Base-by-base conservation (phyloP, 2,797 vertebrate genomes). In the Hippocampus kuda region DNA sequence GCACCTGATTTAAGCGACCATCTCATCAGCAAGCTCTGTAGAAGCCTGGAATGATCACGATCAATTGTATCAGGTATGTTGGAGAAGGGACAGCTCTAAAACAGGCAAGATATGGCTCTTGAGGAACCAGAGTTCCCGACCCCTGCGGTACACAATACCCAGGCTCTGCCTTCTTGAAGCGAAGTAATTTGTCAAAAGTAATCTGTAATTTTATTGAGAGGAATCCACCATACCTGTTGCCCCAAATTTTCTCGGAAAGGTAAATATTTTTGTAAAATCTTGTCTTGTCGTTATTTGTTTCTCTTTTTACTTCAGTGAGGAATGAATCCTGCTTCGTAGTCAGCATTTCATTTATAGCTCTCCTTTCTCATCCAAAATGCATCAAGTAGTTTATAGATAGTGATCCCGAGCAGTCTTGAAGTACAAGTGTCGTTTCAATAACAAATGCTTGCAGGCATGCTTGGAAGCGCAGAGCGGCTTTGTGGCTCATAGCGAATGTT, bases 391-490 rank as follows among this genome's bases (percentile, higher is more conserved):
- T 78, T 73, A 78, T 61, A 72, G 72, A 77, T 73, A 67, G 66
- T 4, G 68, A 73, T 75, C 68, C 92, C 91, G 7, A 34, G 7
- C 59, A 18, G 27, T 61, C 7, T 61, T 38, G 59, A 61, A 61
- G 18, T 61, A 61, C 59, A 92, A 93, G 94, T 93, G 94, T 94
- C 92, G 93, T 93, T 96, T 94, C 95, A 98, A 96, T 95, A 97
- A 94, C 92, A 91, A 90, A 90, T 89, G 91, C 92, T 93, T 80
- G 83, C 67, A 51, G 77, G 54, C 77, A 79, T 68, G 75, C 83
- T 79, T 92, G 92, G 92, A 91, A 93, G 93, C 90, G 91, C 89
- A 85, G 94, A 93, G 93, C 92, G 94, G 93, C 92, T 89, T 70
- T 77, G 79, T 86, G 90, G 92, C 90, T 94, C 91, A 91, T 90